These are phyloP conservation scores for Lasioglossum albipes DNA, from an alignment of 1,140 invertebrate species.

Conservation along the genomic window DNA sequence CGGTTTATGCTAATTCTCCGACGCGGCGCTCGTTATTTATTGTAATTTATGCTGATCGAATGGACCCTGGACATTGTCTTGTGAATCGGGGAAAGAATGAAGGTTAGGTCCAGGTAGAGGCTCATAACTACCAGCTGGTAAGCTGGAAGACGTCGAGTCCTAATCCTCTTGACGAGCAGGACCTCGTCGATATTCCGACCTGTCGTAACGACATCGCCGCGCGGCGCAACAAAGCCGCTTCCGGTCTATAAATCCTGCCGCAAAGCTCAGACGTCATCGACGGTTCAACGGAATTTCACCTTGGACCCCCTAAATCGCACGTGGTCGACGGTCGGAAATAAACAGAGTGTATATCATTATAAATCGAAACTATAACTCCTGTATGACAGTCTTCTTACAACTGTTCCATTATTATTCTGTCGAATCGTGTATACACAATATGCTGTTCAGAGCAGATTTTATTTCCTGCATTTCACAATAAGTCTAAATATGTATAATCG, in stretches of 20 bases:
- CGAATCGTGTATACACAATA: too few species aligned
- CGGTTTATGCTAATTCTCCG: constrained; percentile 55
- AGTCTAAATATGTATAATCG: too few species aligned
- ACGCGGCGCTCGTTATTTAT: constrained; percentile 54
- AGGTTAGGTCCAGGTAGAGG: constrained; percentile 26
- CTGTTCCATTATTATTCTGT: too few species aligned
- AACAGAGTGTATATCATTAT: neutral
- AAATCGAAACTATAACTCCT: too few species aligned
- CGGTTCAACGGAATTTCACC: constrained; percentile 15
- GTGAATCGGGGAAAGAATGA: constrained; percentile 29
- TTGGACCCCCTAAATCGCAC: constrained; percentile 2
- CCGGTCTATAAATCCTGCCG: constrained; percentile 35
- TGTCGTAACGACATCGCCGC: neutral
- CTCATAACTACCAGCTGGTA: constrained; percentile 39
- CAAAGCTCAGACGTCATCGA: neutral
- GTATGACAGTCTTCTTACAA: too few species aligned
- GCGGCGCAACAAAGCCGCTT: constrained; percentile 26
- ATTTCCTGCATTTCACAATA: too few species aligned
- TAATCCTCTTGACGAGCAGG: constrained; percentile 64
- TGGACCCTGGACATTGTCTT: constrained; percentile 44
- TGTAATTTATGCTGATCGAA: constrained; percentile 60
- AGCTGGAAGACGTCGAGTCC: constrained; percentile 33
- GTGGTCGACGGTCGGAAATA: neutral
- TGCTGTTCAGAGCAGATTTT: too few species aligned
- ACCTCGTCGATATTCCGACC: constrained; percentile 10